phyloP scores from a whole-genome alignment of 2,888 invertebrate species.

The Papilio protenor region DNA sequence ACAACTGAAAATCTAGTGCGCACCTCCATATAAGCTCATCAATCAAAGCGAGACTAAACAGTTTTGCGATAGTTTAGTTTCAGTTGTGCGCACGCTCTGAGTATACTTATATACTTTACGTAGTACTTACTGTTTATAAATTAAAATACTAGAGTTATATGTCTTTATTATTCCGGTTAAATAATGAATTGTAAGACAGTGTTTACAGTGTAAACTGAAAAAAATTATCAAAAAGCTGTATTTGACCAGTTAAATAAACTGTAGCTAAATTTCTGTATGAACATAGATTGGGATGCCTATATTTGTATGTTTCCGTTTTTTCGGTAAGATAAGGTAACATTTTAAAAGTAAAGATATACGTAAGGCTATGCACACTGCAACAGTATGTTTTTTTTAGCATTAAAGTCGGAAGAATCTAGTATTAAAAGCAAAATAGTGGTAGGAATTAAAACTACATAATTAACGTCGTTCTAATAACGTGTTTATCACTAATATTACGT shows the following conservation, averaged over 20 bases:
- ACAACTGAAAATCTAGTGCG: no score
- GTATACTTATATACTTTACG: neutral
- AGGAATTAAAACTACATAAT: no score
- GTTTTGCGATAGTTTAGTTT: no score
- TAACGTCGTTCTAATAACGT: no score
- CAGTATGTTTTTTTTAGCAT: neutral
- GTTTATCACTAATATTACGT: no score
- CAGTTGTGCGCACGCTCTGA: no score
- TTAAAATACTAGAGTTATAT: neutral
- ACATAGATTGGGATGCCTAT: constrained; percentile 9
- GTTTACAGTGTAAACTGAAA: neutral
- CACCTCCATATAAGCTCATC: no score
- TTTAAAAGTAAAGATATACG: constrained; percentile 1
- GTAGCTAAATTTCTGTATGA: neutral
- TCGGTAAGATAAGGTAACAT: neutral
- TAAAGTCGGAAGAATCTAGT: neutral
- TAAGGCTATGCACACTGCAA: neutral
- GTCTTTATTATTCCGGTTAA: neutral
- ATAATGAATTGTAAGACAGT: neutral
- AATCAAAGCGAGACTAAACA: no score
- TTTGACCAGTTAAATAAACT: constrained; percentile 1
- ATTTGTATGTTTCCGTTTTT: neutral
- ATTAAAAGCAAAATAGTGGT: neutral
- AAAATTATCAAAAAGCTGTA: neutral
- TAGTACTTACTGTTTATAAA: neutral